Conservation (phyloP, 1,140 invertebrate genomes). For the Sycophila sp. region DNA sequence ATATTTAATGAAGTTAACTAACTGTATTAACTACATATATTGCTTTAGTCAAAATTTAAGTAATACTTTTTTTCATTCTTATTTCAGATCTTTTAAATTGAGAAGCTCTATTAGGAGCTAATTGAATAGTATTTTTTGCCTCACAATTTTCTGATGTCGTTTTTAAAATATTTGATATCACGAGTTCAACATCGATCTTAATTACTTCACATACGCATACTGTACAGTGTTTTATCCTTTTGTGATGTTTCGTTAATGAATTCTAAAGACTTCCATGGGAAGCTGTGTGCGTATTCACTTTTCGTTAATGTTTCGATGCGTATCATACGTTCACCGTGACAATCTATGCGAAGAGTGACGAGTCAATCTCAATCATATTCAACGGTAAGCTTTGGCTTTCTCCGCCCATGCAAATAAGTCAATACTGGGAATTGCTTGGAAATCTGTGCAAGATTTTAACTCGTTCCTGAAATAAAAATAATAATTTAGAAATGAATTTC, state of each 20-base stretch:
- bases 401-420: conserved; percentile 62
- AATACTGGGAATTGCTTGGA: conserved; percentile 59
- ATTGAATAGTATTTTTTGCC: not conserved
- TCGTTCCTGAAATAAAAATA: conserved; percentile 54
- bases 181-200: too few relatives aligned
- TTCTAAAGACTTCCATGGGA: not conserved
- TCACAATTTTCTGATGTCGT: not conserved
- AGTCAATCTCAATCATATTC: conserved; percentile 56
- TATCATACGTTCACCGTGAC: conserved; percentile 29
- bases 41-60: not conserved
- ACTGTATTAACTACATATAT: too few relatives aligned
- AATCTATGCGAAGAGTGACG: conserved; percentile 55
- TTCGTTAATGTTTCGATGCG: conserved; percentile 20
- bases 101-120: not conserved
- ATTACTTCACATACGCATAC: not conserved
- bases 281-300: not conserved
- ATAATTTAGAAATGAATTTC: not conserved
- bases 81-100: not conserved
- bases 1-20: too few relatives aligned
- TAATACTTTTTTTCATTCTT: not conserved
- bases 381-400: conserved; percentile 62
- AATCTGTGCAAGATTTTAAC: conserved; percentile 52
- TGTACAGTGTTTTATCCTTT: not conserved
- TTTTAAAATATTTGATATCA: too few relatives aligned
- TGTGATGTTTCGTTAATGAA: not conserved